Evolutionary conservation across 2,888 invertebrate species (phyloP), one percentile per base, ranked within the genome.

Genomic region (Lycophotia porphyrea): DNA sequence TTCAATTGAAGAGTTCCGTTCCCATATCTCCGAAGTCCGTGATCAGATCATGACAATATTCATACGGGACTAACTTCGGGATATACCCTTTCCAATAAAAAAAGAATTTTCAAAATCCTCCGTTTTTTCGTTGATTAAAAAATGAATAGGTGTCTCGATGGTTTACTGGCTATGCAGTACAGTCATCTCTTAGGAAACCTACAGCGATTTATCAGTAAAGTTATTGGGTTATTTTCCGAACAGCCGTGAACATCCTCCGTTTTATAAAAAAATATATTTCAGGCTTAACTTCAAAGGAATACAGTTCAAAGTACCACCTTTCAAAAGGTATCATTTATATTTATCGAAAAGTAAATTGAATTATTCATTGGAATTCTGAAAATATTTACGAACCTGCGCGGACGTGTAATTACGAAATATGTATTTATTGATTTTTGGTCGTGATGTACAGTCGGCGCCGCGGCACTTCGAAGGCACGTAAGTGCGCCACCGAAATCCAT

Each of bases 311-410:
- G 65, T 79, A 15, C 34, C 1, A 1, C 9, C 18, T 39, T 18
- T 13, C 18, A 44, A n/a, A 75, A 36, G 47, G 36, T 27, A 55
- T 70, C 13, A 71, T 74, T 65, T 47, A 69, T 73, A 74, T 85
- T 84, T 80, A 79, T 78, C 81, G 74, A 80, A 76, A 80, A 84
- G 18, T 72, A 80, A 82, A 85, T 86, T 88, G 71, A 85, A 88
- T 85, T 84, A 88, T 88, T 87, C 86, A 87, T 85, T 68, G 72
- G 44, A 81, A 73, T 76, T 71, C 72, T 63, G 47, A 73, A 73
- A 60, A 69, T 84, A 81, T 86, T 88, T 85, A 82, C 74, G 87
- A 77, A 82, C 70, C 71, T 69, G 61, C 39, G 69, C 63, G 60
- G 75, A 80, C 80, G 65, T 71, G 76, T 74, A 71, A 86, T 84